Percentiles rank a stretch among this genome's conserved stretches.
These are phyloP conservation scores for Vombatus ursinus DNA, from an alignment of 2,113 vertebrate genomes.

Conservation along the genomic window DNA sequence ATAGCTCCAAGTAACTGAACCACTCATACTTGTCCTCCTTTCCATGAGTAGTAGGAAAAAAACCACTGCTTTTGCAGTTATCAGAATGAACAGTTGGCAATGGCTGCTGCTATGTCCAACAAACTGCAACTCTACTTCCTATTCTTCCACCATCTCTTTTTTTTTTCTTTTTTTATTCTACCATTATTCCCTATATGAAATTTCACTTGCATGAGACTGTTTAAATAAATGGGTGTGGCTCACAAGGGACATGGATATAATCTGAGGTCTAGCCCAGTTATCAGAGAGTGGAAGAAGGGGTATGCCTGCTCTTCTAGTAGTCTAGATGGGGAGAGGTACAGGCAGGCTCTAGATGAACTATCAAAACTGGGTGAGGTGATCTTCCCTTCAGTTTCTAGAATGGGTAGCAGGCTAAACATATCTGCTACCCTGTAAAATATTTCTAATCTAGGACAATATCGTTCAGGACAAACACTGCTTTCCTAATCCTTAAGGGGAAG, in stretches of 20 bases:
- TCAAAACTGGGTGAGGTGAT: neutral
- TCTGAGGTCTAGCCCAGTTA: neutral
- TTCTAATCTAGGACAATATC: neutral
- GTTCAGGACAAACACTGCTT: neutral
- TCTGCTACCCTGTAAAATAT: neutral
- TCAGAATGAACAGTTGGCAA: too few relatives aligned
- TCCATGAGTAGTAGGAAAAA: too few relatives aligned
- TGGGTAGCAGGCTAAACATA: neutral
- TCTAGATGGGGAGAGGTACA: neutral
- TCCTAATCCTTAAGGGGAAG: neutral
- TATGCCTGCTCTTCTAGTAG: neutral
- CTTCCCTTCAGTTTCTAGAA: neutral
- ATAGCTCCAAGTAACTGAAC: too few relatives aligned
- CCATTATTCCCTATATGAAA: neutral
- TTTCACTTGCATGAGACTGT: neutral
- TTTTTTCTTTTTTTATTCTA: neutral
- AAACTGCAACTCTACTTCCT: neutral
- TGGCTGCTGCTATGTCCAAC: too few relatives aligned
- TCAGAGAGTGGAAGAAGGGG: neutral
- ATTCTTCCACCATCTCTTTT: neutral
- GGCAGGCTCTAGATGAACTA: neutral
- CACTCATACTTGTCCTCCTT: too few relatives aligned
- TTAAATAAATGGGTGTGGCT: neutral
- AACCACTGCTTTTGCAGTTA: too few relatives aligned
- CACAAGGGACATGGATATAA: neutral